phyloP scores from a whole-genome alignment of 37 sponge, comb jelly and placozoan species.

The Lycopodina hypogea region DNA sequence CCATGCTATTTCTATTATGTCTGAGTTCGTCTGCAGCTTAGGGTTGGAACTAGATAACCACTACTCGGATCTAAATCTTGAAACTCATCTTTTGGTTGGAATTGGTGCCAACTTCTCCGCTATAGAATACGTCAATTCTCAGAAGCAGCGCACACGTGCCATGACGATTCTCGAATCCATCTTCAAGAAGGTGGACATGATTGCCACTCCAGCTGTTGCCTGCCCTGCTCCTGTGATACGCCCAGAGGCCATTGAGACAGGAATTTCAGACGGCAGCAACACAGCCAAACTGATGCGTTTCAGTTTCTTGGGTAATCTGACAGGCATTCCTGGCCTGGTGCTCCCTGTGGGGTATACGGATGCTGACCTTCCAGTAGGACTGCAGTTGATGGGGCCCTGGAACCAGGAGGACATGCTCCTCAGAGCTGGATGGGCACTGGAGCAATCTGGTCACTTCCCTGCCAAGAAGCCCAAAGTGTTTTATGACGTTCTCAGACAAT shows the following conservation, averaged over 20 bases:
- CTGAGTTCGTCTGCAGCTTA: conserved; percentile 51
- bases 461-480: conserved; percentile 42
- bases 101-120: conserved; percentile 9
- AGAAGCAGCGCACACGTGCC: conserved; percentile 75
- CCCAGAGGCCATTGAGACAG: conserved; percentile 28
- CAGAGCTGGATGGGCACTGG: conserved; percentile 67
- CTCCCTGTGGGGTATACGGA: conserved; percentile 68
- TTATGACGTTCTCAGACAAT: conserved; percentile 23
- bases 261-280: conserved; percentile 27
- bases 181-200: conserved; percentile 53
- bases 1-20: conserved; percentile 42
- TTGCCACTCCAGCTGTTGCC: conserved; percentile 67
- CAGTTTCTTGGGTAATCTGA: conserved; percentile 67
- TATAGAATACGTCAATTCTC: conserved; percentile 57
- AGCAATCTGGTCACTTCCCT: conserved; percentile 36
- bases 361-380: conserved; percentile 72
- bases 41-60: conserved; percentile 50
- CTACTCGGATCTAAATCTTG: conserved; percentile 56
- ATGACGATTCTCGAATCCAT: conserved; percentile 38
- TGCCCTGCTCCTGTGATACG: conserved; percentile 47
- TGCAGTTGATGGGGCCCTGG: conserved; percentile 86
- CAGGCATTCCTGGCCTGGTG: conserved; percentile 64
- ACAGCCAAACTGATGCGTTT: conserved; percentile 40
- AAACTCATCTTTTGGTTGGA: conserved; percentile 40
- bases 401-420: conserved; percentile 81